Evolutionary conservation across 2,888 invertebrate species (phyloP).

Genomic region (Amphipoea lucens): DNA sequence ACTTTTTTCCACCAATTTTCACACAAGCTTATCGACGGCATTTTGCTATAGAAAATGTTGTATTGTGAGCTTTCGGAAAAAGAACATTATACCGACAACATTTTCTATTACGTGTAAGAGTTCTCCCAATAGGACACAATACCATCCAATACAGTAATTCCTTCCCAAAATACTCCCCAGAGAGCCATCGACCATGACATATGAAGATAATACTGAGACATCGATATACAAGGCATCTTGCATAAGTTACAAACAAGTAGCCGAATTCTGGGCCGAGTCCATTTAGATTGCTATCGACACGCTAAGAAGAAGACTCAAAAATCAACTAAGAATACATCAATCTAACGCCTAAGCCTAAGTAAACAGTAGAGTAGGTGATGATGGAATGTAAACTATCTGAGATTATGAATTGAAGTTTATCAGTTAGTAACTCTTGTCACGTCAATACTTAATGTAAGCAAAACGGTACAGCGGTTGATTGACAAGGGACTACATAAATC

Average conservation of each 20-base stretch:
- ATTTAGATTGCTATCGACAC: too few species aligned
- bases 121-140: conserved; percentile 10
- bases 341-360: background rate
- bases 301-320: background rate
- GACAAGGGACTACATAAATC: conserved; percentile 72
- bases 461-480: conserved; percentile 66
- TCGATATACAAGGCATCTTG: conserved; percentile 16
- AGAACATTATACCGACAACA: background rate
- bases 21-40: background rate
- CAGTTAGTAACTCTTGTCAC: conserved; percentile 55
- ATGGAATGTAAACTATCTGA: background rate
- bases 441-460: conserved; percentile 73
- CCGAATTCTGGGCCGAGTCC: too few species aligned
- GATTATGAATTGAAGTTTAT: conserved; percentile 2
- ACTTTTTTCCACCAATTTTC: background rate
- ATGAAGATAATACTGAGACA: conserved; percentile 38
- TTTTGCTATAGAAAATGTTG: background rate
- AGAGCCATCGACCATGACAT: conserved; percentile 17
- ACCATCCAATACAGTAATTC: conserved; percentile 30
- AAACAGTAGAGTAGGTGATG: background rate
- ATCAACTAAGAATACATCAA: background rate
- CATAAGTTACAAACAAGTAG: background rate
- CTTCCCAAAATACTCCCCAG: conserved; percentile 19
- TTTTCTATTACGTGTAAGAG: conserved; percentile 3
- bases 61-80: background rate